A percentile compares a stretch with the other conserved stretches of the same genome.
These are phyloP conservation scores for Coryphaenoides rupestris DNA, from an alignment of 2,113 vertebrate genomes.

Conservation along the genomic window DNA sequence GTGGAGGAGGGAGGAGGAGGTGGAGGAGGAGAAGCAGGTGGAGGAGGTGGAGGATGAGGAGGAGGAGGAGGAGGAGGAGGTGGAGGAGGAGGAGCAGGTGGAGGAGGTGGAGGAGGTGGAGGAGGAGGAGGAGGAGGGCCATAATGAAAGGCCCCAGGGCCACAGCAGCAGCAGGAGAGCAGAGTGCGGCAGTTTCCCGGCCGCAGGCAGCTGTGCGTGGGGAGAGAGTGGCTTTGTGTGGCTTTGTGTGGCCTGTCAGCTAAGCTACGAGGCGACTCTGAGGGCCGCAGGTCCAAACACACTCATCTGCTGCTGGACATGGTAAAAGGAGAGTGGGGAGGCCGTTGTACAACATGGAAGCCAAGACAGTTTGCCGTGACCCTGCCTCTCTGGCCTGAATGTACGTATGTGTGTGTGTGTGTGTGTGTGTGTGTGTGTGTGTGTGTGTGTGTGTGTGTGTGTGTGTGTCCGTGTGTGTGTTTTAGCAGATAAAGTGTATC, in stretches of 20 bases:
- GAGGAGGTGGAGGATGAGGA: neutral
- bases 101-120: neutral
- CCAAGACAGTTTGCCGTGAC: too few relatives aligned
- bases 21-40: too few relatives aligned
- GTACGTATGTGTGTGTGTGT: too few relatives aligned
- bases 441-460: too few relatives aligned
- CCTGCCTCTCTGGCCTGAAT: too few relatives aligned
- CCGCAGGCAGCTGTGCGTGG: neutral
- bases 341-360: too few relatives aligned
- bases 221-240: neutral
- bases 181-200: conserved; percentile 11
- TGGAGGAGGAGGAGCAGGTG: neutral
- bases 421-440: too few relatives aligned
- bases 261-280: conserved; percentile 23
- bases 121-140: conserved; percentile 1
- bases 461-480: too few relatives aligned
- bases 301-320: conserved; percentile 13
- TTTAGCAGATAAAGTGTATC: too few relatives aligned
- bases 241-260: conserved; percentile 7
- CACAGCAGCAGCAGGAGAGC: conserved; percentile 22
- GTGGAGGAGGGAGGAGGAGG: neutral
- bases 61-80: neutral
- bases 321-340: neutral
- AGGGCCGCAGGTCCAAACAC: conserved; percentile 22
- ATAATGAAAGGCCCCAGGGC: conserved; percentile 10